A percentile compares a stretch with the other conserved stretches of the same genome.
Evolutionary conservation across 2,113 vertebrate genomes (phyloP).

Genomic region (Gnathonemus echidnorhynchus): DNA sequence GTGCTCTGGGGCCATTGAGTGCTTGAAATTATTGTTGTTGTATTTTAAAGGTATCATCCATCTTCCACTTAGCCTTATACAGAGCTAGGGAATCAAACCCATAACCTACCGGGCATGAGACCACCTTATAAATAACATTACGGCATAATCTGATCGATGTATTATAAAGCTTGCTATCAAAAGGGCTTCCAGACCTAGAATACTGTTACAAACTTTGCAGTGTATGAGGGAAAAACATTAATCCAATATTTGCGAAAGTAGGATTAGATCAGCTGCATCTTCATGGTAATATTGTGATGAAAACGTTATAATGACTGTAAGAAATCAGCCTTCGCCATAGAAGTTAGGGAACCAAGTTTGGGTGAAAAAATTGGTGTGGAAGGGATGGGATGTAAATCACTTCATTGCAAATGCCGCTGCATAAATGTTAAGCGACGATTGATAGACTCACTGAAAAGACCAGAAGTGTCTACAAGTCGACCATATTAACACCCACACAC

Average conservation of each 20-base stretch:
- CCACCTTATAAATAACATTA: neutral
- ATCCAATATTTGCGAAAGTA: neutral
- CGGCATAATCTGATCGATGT: neutral
- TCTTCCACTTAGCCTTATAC: neutral
- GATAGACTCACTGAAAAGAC: neutral
- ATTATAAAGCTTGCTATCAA: neutral
- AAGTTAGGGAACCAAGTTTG: neutral
- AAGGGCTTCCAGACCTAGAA: neutral
- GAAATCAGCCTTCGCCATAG: neutral
- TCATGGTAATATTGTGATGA: neutral
- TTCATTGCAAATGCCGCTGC: neutral
- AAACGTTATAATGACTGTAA: neutral
- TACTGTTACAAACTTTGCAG: neutral
- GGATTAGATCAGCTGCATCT: neutral
- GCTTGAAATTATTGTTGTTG: neutral
- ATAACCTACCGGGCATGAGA: neutral
- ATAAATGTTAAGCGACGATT: neutral
- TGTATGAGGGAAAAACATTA: neutral
- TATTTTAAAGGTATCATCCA: neutral
- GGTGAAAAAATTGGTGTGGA: neutral
- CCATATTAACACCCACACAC: neutral
- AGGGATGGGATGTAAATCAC: neutral
- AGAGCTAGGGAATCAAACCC: neutral
- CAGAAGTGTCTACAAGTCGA: neutral
- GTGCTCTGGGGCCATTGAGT: neutral